phyloP scores from a whole-genome alignment of 2,888 invertebrate genomes.

The Cryptus viduatorius region DNA sequence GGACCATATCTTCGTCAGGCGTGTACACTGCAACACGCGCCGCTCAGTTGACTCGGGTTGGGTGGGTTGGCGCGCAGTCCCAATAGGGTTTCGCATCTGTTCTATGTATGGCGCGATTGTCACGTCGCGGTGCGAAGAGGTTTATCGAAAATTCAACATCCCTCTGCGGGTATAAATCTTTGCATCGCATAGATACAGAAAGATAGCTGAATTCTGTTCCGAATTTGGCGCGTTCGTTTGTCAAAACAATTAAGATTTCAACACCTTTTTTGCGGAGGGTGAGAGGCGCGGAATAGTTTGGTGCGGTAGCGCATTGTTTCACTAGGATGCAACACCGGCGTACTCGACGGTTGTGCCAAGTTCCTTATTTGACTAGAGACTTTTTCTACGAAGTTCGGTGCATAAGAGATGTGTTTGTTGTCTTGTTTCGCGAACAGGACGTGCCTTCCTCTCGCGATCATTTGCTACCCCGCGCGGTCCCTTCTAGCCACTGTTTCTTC shows the following conservation, averaged over 20 bases:
- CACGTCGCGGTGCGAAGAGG: too few relatives aligned
- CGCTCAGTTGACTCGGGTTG: too few relatives aligned
- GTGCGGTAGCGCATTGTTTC: neutral
- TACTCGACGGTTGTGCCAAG: neutral
- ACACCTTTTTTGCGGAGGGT: slow-evolving; percentile 16
- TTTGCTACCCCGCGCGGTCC: slow-evolving; percentile 30
- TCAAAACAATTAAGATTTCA: slow-evolving; percentile 45
- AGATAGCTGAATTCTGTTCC: neutral
- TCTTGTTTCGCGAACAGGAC: slow-evolving; percentile 13
- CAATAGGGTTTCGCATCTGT: too few relatives aligned
- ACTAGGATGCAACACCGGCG: neutral
- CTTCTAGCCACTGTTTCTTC: slow-evolving; percentile 42
- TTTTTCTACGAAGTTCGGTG: slow-evolving; percentile 29
- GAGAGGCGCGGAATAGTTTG: neutral
- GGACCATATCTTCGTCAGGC: too few relatives aligned
- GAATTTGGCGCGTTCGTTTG: slow-evolving; percentile 29
- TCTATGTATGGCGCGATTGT: too few relatives aligned
- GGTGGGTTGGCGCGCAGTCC: too few relatives aligned
- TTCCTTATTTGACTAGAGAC: slow-evolving; percentile 39
- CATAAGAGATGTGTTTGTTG: slow-evolving; percentile 10
- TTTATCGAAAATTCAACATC: too few relatives aligned
- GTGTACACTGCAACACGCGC: too few relatives aligned
- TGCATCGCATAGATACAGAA: neutral
- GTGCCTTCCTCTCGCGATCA: neutral
- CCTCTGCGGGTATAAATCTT: neutral